These are phyloP conservation scores for Apodemia hepburni DNA, from an alignment of 2,888 invertebrate species.

Conservation along the genomic window DNA sequence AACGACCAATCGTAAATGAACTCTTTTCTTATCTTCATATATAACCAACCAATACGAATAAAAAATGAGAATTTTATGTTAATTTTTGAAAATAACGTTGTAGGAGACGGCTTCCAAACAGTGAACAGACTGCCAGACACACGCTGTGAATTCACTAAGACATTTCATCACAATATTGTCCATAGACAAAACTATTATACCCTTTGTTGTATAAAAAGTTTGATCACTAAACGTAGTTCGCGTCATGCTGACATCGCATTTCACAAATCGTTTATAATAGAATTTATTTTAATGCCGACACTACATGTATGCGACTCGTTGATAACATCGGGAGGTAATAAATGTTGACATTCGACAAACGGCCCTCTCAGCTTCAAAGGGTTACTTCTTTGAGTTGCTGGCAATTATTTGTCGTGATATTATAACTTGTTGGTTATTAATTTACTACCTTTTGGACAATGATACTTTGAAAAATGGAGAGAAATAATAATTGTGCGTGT, in stretches of 20 bases:
- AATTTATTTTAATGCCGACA: slow-evolving; percentile 53
- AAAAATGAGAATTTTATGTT: slow-evolving; percentile 51
- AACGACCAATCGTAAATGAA: slow-evolving; percentile 31
- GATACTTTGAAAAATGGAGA: neutral
- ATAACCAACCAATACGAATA: slow-evolving; percentile 50
- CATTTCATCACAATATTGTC: slow-evolving; percentile 66
- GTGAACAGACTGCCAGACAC: slow-evolving; percentile 53
- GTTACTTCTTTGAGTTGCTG: slow-evolving; percentile 52
- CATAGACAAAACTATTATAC: slow-evolving; percentile 61
- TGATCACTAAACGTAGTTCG: slow-evolving; percentile 51
- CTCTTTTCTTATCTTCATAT: slow-evolving; percentile 36
- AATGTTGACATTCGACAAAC: slow-evolving; percentile 59
- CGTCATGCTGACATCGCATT: slow-evolving; percentile 76
- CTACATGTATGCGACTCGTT: slow-evolving; percentile 45
- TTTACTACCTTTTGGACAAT: slow-evolving; percentile 17
- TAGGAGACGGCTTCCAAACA: slow-evolving; percentile 67
- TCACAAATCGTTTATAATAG: slow-evolving; percentile 70
- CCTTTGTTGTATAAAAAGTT: slow-evolving; percentile 48
- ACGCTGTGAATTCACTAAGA: slow-evolving; percentile 65
- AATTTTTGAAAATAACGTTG: slow-evolving; percentile 44
- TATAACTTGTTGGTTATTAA: slow-evolving; percentile 31
- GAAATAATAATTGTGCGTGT: neutral
- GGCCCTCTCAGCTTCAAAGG: slow-evolving; percentile 43
- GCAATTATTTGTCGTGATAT: slow-evolving; percentile 60
- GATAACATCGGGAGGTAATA: slow-evolving; percentile 65